phyloP scores from a whole-genome alignment of 1,140 invertebrate genomes.

The Eufriesea mexicana region DNA sequence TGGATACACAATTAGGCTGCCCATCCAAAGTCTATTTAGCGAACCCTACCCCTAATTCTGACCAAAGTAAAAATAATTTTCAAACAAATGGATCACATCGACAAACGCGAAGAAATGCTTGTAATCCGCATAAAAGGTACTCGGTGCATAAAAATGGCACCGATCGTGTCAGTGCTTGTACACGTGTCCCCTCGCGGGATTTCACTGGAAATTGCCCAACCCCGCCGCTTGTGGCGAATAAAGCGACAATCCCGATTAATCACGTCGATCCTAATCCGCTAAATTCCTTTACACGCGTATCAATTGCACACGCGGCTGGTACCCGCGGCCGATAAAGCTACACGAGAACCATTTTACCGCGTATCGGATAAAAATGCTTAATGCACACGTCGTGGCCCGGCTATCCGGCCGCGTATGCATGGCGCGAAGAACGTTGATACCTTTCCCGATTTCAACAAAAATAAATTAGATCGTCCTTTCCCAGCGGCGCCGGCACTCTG shows the following conservation, averaged over 20 bases:
- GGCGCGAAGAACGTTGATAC: constrained; percentile 36
- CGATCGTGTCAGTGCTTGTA: background rate
- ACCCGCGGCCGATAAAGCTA: constrained; percentile 38
- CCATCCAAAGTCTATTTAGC: too few species aligned
- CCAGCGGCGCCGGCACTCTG: background rate
- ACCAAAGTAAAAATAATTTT: too few species aligned
- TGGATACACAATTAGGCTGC: too few species aligned
- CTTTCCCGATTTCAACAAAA: constrained; percentile 52
- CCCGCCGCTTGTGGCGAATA: background rate
- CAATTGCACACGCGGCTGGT: constrained; percentile 26
- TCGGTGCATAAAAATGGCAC: background rate
- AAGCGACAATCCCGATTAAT: constrained; percentile 26
- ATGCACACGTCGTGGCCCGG: background rate
- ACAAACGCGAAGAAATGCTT: too few species aligned
- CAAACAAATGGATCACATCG: too few species aligned
- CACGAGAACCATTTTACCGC: constrained; percentile 49
- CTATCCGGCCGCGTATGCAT: constrained; percentile 34
- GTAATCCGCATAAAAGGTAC: too few species aligned
- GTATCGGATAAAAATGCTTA: constrained; percentile 39
- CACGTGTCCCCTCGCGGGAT: background rate
- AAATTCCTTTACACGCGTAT: constrained; percentile 45
- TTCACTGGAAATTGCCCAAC: constrained; percentile 4
- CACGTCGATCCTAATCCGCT: constrained; percentile 39
- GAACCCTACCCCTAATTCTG: too few species aligned
- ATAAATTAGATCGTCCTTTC: constrained; percentile 62